A percentile compares a stretch with the other conserved stretches of the same genome.
Conservation (phyloP, 2,797 vertebrate species). For the Remorina albescens region DNA sequence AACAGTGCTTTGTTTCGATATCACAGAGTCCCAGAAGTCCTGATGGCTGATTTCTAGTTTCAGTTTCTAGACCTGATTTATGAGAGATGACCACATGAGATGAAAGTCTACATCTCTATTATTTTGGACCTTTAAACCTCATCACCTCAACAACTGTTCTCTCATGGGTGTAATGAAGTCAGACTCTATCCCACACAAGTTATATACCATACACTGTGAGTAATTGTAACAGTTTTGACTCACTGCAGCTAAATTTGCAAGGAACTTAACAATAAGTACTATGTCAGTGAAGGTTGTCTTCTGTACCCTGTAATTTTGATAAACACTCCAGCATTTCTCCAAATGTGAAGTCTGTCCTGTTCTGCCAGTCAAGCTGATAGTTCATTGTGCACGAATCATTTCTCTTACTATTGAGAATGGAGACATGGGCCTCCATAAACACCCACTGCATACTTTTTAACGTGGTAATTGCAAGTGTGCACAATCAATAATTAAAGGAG, state of each 20-base stretch:
- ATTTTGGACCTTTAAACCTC: no score
- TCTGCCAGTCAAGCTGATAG: constrained; percentile 30
- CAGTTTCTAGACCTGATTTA: no score
- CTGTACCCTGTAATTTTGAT: constrained; percentile 35
- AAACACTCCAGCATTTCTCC: constrained; percentile 27
- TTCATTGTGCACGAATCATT: constrained; percentile 13
- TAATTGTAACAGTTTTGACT: not conserved
- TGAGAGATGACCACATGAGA: no score
- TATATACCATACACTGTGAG: not conserved
- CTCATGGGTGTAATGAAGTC: no score
- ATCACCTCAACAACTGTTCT: no score
- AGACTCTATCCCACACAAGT: no score
- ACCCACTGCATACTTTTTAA: constrained; percentile 16
- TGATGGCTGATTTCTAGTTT: no score
- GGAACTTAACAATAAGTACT: constrained; percentile 47
- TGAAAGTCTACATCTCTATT: no score
- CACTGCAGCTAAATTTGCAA: constrained; percentile 35
- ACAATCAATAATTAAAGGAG: constrained; percentile 66
- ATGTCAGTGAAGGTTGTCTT: constrained; percentile 3
- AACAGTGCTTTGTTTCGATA: no score
- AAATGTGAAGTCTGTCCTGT: constrained; percentile 33
- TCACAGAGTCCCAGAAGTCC: no score
- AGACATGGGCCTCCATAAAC: constrained; percentile 7
- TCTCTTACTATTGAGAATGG: constrained; percentile 11
- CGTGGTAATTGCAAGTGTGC: constrained; percentile 56